These are phyloP conservation scores for Hippopotamyrus pictus DNA, from an alignment of 2,797 vertebrate genomes.

Conservation along the genomic window DNA sequence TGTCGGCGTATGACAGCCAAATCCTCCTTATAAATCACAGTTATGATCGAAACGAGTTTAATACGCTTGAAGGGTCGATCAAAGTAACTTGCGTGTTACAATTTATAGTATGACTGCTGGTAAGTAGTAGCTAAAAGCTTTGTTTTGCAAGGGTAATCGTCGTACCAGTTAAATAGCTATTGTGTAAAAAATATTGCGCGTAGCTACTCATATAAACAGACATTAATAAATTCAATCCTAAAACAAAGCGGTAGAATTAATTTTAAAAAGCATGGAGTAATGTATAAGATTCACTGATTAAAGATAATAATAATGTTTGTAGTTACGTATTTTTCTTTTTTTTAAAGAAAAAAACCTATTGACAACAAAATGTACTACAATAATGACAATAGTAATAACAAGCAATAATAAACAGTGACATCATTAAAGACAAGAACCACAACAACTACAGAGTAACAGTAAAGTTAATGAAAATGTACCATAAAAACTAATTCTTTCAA, in stretches of 20 bases:
- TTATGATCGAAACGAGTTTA: neutral
- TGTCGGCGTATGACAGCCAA: conserved; percentile 35
- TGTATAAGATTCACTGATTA: neutral
- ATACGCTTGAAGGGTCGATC: neutral
- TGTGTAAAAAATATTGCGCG: neutral
- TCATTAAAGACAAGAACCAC: neutral
- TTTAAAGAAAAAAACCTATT: neutral
- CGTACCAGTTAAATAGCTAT: neutral
- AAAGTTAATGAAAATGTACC: neutral
- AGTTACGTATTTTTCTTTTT: neutral
- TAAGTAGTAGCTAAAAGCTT: neutral
- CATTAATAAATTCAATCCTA: neutral
- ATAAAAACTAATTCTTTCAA: neutral
- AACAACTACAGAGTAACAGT: neutral
- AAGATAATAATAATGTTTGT: neutral
- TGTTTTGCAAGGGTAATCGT: neutral
- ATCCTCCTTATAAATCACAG: neutral
- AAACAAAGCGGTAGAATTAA: neutral
- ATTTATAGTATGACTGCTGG: neutral
- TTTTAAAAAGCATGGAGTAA: neutral
- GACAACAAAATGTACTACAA: neutral
- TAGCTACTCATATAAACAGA: neutral
- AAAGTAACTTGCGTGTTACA: neutral
- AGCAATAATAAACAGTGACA: neutral
- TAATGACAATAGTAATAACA: neutral